Conservation (phyloP, 2,797 vertebrate species). For the Nasua narica region DNA sequence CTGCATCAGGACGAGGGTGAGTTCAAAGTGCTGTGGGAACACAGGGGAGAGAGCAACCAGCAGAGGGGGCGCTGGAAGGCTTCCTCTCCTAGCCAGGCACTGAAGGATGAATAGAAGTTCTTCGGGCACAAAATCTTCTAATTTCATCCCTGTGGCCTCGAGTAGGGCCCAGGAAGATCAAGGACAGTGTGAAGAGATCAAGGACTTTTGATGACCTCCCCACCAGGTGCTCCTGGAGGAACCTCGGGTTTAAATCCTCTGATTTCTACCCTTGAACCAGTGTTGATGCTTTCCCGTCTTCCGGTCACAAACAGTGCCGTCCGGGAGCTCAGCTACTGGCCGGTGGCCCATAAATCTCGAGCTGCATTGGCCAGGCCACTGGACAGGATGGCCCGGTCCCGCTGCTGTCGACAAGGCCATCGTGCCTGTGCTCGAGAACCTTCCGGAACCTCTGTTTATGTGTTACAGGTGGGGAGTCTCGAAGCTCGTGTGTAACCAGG, state of each 20-base stretch:
- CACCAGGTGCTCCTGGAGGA: background rate
- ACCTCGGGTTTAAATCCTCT: rapidly evolving
- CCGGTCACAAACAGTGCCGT: rapidly evolving
- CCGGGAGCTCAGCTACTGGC: background rate
- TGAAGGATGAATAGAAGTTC: background rate
- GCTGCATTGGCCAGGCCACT: rapidly evolving
- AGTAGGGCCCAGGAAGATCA: rapidly evolving
- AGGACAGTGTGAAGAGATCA: background rate
- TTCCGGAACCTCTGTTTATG: background rate
- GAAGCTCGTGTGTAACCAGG: background rate
- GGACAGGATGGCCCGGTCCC: rapidly evolving
- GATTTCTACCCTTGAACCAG: background rate
- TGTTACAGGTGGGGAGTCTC: background rate
- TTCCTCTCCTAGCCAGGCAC: background rate
- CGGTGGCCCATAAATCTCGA: rapidly evolving
- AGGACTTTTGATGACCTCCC: background rate
- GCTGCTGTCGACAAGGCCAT: background rate
- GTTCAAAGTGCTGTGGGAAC: background rate
- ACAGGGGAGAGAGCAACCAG: rapidly evolving
- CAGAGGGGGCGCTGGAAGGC: background rate
- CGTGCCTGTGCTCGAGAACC: rapidly evolving
- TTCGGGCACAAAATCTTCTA: background rate
- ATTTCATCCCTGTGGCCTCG: background rate
- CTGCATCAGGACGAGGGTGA: background rate
- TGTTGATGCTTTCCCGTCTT: rapidly evolving